Percentiles rank a stretch among this genome's conserved stretches.
phyloP scores from a whole-genome alignment of 2,888 invertebrate genomes.

The Selenia dentaria region DNA sequence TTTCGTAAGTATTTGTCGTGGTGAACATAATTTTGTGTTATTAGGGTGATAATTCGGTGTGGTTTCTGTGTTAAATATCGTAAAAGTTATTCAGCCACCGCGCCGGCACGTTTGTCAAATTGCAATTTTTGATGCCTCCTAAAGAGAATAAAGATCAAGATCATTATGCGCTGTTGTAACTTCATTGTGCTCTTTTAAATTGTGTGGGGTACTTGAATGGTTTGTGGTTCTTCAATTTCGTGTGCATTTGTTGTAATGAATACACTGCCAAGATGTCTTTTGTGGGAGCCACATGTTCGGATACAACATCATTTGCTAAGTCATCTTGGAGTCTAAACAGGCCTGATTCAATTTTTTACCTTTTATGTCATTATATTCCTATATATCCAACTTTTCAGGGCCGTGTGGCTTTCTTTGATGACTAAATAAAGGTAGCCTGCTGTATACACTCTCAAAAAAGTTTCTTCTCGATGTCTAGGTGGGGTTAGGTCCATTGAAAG shows the following conservation, averaged over 20 bases:
- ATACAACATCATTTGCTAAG: constrained; percentile 54
- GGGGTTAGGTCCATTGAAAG: constrained; percentile 65
- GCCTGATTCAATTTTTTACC: constrained; percentile 44
- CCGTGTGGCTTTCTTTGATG: constrained; percentile 22
- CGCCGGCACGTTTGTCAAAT: constrained; percentile 82
- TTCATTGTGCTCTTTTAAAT: constrained; percentile 42
- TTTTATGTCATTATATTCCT: constrained; percentile 13
- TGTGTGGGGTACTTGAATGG: constrained; percentile 46
- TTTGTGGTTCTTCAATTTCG: constrained; percentile 53
- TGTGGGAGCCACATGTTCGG: constrained; percentile 75
- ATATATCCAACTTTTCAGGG: too few species aligned
- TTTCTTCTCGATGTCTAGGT: constrained; percentile 57
- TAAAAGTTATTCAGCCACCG: constrained; percentile 63
- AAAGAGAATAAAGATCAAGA: constrained; percentile 56
- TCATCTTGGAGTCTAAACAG: constrained; percentile 46
- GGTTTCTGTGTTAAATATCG: constrained; percentile 72
- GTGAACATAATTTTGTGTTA: constrained; percentile 74
- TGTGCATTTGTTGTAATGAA: constrained; percentile 50
- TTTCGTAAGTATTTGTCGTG: constrained; percentile 80
- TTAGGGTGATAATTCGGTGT: constrained; percentile 59
- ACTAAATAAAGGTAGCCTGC: constrained; percentile 31
- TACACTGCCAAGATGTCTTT: constrained; percentile 73
- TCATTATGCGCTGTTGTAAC: constrained; percentile 40
- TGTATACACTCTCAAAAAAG: constrained; percentile 40
- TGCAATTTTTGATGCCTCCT: constrained; percentile 62